Percentiles rank a stretch among this genome's conserved stretches.
These are phyloP conservation scores for Anthophora plumipes DNA, from an alignment of 2,888 invertebrate species.

Conservation along the genomic window DNA sequence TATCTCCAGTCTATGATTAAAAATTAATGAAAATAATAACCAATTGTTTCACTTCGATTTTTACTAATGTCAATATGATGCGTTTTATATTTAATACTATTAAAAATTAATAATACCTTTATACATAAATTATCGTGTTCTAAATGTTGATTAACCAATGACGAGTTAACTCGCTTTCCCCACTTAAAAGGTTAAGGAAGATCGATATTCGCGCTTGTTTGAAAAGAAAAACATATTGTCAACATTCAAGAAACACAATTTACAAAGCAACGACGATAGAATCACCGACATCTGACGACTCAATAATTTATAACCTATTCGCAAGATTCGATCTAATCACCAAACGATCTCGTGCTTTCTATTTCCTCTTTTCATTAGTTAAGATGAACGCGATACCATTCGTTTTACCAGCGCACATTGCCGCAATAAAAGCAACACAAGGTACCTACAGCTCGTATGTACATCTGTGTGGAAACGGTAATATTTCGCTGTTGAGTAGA, in stretches of 20 bases:
- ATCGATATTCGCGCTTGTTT: no score
- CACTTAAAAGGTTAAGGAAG: no score
- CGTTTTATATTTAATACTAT: no score
- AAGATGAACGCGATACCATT: conserved; percentile 18
- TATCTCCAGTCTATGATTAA: no score
- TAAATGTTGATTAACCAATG: no score
- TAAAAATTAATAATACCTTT: no score
- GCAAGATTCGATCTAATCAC: conserved; percentile 15
- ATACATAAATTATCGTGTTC: no score
- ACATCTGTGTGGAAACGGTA: conserved; percentile 28
- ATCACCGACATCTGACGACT: conserved; percentile 21
- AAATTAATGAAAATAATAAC: no score
- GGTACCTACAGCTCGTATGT: neutral
- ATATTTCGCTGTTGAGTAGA: conserved; percentile 23
- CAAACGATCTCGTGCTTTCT: conserved; percentile 1
- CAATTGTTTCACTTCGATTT: no score
- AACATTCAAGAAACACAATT: neutral
- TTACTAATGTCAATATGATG: no score
- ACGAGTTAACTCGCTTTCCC: no score
- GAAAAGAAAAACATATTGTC: neutral
- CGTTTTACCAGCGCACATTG: conserved; percentile 3
- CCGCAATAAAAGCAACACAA: conserved; percentile 6
- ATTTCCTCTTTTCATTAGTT: conserved; percentile 21
- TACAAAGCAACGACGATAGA: neutral
- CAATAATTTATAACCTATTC: conserved; percentile 9